Conservation (phyloP, 53 echinoderm and acorn worm genomes). For the Patiria pectinifera region DNA sequence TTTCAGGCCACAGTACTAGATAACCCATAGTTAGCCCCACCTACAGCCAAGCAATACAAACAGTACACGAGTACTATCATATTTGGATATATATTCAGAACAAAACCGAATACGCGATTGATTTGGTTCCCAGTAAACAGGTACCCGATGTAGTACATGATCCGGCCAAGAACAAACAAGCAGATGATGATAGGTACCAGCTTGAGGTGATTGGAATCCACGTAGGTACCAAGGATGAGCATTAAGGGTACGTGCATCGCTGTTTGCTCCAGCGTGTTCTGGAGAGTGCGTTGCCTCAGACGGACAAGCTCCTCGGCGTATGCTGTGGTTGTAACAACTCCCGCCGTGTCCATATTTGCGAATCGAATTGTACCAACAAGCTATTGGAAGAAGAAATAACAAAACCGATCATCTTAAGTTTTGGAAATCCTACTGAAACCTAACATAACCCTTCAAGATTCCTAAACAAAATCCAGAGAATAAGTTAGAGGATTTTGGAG, state of each 20-base stretch:
- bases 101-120: slow-evolving; percentile 62
- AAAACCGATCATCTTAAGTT: not conserved
- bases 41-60: slow-evolving; percentile 2
- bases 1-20: not conserved
- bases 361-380: slow-evolving; percentile 18
- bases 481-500: no score
- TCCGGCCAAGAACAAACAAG: slow-evolving; percentile 63
- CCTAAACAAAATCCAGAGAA: no score
- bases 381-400: not conserved
- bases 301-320: slow-evolving; percentile 36
- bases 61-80: slow-evolving; percentile 45
- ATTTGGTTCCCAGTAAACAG: slow-evolving; percentile 14
- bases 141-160: slow-evolving; percentile 64
- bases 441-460: no score
- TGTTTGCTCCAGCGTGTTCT: slow-evolving; percentile 79
- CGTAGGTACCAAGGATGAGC: slow-evolving; percentile 58
- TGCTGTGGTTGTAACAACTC: slow-evolving; percentile 16
- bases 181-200: slow-evolving; percentile 66
- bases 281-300: slow-evolving; percentile 59
- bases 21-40: slow-evolving; percentile 8
- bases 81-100: slow-evolving; percentile 36
- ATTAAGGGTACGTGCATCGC: slow-evolving; percentile 56
- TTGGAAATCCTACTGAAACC: not conserved
- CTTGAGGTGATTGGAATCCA: slow-evolving; percentile 51
- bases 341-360: slow-evolving; percentile 16